Conservation (phyloP, 2,113 vertebrate species). For the Corythornis madagascariensis region DNA sequence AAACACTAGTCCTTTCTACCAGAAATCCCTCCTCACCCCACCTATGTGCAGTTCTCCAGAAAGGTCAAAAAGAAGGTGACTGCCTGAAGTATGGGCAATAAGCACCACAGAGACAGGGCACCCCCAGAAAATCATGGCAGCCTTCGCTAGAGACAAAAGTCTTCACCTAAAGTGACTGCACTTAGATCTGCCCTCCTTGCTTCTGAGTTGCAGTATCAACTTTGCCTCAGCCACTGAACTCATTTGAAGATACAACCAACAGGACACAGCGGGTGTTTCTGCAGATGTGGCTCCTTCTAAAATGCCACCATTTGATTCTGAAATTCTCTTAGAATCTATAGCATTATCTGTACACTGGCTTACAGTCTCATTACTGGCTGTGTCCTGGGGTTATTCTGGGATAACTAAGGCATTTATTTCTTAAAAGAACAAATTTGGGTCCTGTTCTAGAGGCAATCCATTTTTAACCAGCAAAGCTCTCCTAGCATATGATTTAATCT, state of each 20-base stretch:
- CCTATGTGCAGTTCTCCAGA: neutral
- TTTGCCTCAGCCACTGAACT: neutral
- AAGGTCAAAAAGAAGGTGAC: neutral
- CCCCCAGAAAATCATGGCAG: neutral
- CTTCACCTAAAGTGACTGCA: neutral
- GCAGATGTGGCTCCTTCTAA: neutral
- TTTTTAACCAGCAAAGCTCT: neutral
- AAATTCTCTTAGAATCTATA: neutral
- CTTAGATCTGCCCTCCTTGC: neutral
- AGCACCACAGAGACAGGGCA: neutral
- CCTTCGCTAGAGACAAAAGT: neutral
- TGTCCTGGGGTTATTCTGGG: neutral
- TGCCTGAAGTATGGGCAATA: accelerated
- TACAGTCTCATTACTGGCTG: neutral
- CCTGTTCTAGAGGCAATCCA: neutral
- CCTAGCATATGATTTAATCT: neutral
- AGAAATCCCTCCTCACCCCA: neutral
- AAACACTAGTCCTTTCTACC: conserved; percentile 6
- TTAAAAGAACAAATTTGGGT: neutral
- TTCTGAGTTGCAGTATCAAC: neutral
- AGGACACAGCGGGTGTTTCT: neutral
- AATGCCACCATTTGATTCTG: neutral
- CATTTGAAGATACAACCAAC: neutral
- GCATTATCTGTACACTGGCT: neutral
- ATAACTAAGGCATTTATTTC: neutral